Evolutionary conservation across 2,113 vertebrate species (phyloP), one percentile per base, ranked within the genome.

Genomic region (Thermophis baileyi): DNA sequence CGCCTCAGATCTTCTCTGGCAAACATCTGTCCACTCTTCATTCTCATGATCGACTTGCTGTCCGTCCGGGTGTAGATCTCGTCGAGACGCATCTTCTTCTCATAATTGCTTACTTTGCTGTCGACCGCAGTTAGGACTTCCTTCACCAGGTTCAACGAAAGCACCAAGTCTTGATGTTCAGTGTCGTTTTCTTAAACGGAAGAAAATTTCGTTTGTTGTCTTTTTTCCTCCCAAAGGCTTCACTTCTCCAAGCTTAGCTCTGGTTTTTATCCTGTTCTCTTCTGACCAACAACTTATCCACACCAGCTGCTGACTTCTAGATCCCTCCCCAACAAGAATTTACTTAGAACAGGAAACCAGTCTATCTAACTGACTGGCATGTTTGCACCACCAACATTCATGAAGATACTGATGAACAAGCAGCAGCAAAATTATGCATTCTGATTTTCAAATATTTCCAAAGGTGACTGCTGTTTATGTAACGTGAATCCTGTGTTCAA

Each of bases 1-100:
- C 98, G 98, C 92, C 98, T 97, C 94, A 99, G 95, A 90, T 99
- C 99, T 96, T 99, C 98, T 92, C 97, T 98, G 55, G 99, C 99
- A 22, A 99, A 99, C 96, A 99, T 99, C 97, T 99, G 99, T 0
- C 99, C 99, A 0, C 98, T 99, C 97, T 99, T 99, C 98, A 99
- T 99, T 95, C 98, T 98, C 98, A 98, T 99, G 97, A 99, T 99
- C 89, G 99, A 99, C 96, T 99, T 99, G 97, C 98, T 98, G 57
- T 99, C 99, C 0, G 98, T 99, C 94, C 98, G 98, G 44, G 87
- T 96, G 94, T 99, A 99, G 87, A 99, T 98, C 87, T 99, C 99
- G 91, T 97, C 97, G 9, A 99, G 98, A 0, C 98, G 98, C 2
- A 96, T 98, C 87, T 98, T 98, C 97, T 99, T 99, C 63, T 99